Base-by-base conservation (phyloP, 1,140 invertebrate genomes). In the Drosophila pachea region DNA sequence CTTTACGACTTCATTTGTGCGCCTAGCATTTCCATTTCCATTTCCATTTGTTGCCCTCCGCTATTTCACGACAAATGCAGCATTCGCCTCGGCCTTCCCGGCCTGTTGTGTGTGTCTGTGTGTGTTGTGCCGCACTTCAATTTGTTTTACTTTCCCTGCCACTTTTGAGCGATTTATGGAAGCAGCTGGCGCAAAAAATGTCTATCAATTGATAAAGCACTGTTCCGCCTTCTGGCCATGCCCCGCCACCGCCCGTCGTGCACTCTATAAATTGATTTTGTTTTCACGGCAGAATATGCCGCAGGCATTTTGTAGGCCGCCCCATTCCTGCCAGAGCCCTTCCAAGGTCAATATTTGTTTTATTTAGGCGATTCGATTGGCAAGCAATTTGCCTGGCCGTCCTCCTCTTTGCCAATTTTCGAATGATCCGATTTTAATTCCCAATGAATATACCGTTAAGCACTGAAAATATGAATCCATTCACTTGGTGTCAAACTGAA, bases 151-250 rank as follows among this genome's bases (percentile, higher is more conserved):
- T 83, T 83, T 48, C 60, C 63, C 67, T 83, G 78, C 75, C 78
- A 74, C 66, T 76, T 83, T 83, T 82, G 78, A 83, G 78, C 75
- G 78, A 82, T 82, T 82, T 82, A 82, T 82, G 75, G 77, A 45
- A 42, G 64, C 76, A 65, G 66, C 75, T 67, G 74, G 58, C 33
- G 36, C 56, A 47, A 60, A 65, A 47, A 60, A 48, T 47, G 9
- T 31, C 22, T 61, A 52, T 29, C 53, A 36, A 81, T 76, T 81
- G 77, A 81, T 81, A 78, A 74, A 78, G 58, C 63, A 47, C 66
- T 58, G 62, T 78, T 32, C 78, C 48, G 14, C 8, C 11, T 16
- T 12, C 7, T 0, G 6, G 48, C 38, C 60, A n/a, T 14, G 22
- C 16, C 6, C 11, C 9, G 8, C 58, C 40, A 22, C 22, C 22